These are phyloP conservation scores for Polyodon spathula DNA, from an alignment of 2,113 vertebrate species.

Conservation along the genomic window DNA sequence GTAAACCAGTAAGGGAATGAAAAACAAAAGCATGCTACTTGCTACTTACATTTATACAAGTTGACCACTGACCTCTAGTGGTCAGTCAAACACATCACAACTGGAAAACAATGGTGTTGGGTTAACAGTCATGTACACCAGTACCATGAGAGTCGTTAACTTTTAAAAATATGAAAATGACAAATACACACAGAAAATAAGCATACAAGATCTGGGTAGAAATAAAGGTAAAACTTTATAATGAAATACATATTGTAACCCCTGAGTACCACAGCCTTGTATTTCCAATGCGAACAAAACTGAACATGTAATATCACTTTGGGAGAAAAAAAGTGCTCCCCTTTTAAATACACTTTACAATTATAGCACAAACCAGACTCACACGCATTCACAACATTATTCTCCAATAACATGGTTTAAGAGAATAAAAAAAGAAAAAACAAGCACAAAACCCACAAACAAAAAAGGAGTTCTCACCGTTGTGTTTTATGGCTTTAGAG, in stretches of 20 bases:
- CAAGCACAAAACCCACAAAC: neutral
- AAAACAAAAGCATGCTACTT: too few relatives aligned
- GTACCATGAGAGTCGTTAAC: too few relatives aligned
- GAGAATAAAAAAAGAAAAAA: neutral
- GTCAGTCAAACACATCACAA: too few relatives aligned
- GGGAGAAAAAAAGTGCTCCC: constrained; percentile 51
- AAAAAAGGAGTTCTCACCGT: neutral
- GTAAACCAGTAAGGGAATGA: too few relatives aligned
- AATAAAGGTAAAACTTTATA: constrained; percentile 69
- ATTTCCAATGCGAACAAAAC: constrained; percentile 67
- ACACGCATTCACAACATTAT: neutral
- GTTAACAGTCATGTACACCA: too few relatives aligned
- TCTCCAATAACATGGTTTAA: neutral
- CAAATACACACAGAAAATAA: too few relatives aligned
- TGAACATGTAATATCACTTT: constrained; percentile 57
- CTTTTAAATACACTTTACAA: constrained; percentile 54
- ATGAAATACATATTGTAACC: constrained; percentile 65
- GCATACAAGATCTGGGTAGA: too few relatives aligned
- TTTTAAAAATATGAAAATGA: too few relatives aligned
- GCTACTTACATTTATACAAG: too few relatives aligned
- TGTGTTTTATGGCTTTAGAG: too few relatives aligned
- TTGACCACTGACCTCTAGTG: too few relatives aligned
- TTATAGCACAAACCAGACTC: constrained; percentile 50
- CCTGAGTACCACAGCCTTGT: constrained; percentile 67
- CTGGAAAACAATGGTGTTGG: too few relatives aligned